phyloP scores from a whole-genome alignment of 2,888 invertebrate species.

The Drosophila neotestacea region DNA sequence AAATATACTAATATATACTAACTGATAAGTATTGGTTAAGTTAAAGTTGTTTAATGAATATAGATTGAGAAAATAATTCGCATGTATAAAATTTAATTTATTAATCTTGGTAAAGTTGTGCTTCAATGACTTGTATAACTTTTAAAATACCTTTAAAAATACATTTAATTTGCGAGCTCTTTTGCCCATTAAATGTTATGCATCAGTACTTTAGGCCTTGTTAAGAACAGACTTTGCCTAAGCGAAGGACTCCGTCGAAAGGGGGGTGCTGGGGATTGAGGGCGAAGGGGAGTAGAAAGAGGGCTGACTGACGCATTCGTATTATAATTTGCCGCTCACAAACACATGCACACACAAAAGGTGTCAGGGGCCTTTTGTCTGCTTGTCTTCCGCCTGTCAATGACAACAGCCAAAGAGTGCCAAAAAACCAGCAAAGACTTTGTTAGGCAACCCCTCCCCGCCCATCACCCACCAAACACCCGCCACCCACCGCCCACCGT shows the following conservation, averaged over 20 bases:
- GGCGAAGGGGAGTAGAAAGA: not conserved
- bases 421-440: conserved; percentile 70
- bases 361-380: conserved; percentile 75
- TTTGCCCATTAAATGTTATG: conserved; percentile 47
- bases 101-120: not conserved
- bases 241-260: conserved; percentile 18
- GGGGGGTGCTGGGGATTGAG: not conserved
- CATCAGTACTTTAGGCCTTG: conserved; percentile 43
- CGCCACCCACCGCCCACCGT: not conserved
- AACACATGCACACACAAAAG: conserved; percentile 42
- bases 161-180: conserved; percentile 37
- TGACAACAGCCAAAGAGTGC: conserved; percentile 73
- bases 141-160: conserved; percentile 4
- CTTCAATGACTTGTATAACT: not conserved
- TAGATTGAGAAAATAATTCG: not conserved
- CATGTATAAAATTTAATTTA: not conserved
- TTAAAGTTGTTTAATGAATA: too few species aligned
- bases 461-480: not conserved
- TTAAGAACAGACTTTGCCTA: conserved; percentile 41
- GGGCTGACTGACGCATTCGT: conserved; percentile 47
- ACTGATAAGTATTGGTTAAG: too few species aligned
- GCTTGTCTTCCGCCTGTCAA: conserved; percentile 69
- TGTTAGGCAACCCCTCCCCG: conserved; percentile 50
- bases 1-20: too few species aligned
- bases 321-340: conserved; percentile 62